These are phyloP conservation scores for Pseudocheirus occidentalis DNA, from an alignment of 2,797 vertebrate species.

Conservation along the genomic window DNA sequence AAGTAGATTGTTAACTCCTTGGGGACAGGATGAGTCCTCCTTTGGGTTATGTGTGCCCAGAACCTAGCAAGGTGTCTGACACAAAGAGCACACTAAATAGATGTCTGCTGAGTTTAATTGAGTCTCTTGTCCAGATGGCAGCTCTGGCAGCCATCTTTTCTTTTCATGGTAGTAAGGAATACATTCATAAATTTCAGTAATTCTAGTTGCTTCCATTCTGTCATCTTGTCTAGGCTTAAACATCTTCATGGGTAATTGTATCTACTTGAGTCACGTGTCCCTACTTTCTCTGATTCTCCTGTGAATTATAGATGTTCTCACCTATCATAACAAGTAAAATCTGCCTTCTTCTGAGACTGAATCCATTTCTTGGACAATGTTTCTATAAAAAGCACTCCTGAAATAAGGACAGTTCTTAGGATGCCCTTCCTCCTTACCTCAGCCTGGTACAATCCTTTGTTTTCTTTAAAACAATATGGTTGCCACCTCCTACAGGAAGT, in stretches of 20 bases:
- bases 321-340: background rate
- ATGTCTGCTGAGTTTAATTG: background rate
- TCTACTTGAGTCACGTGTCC: background rate
- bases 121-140: background rate
- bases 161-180: background rate
- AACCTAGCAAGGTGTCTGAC: background rate
- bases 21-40: background rate
- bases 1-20: background rate
- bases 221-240: background rate
- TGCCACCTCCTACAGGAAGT: background rate
- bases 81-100: background rate
- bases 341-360: background rate
- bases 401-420: background rate
- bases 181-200: background rate
- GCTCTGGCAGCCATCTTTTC: background rate
- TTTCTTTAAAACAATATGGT: background rate
- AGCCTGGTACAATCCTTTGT: background rate
- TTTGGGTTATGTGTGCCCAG: background rate
- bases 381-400: background rate
- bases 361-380: background rate
- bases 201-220: background rate
- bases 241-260: background rate
- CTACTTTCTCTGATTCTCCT: background rate
- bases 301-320: background rate
- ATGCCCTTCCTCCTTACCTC: background rate